Percentiles rank a stretch among this genome's conserved stretches.
These are phyloP conservation scores for Isaurus tuberculatus DNA, from an alignment of 92 coral and sea anemone species.

Conservation along the genomic window DNA sequence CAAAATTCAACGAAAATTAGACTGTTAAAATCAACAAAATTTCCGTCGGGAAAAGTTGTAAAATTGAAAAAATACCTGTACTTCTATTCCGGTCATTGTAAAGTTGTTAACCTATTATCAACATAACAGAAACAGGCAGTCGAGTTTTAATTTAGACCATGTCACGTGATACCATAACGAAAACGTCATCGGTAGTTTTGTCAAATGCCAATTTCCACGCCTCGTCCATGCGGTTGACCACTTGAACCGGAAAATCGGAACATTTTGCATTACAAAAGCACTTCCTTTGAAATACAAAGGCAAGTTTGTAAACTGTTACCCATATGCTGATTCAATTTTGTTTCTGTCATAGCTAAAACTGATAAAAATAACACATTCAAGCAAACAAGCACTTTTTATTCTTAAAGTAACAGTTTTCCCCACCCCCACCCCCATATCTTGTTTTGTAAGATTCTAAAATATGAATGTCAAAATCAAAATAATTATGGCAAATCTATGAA, in stretches of 20 bases:
- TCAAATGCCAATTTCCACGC: slow-evolving; percentile 51
- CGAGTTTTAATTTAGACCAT: slow-evolving; percentile 78
- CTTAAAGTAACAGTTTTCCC: not conserved
- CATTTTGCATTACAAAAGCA: slow-evolving; percentile 39
- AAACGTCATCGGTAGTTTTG: slow-evolving; percentile 80
- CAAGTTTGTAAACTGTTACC: slow-evolving; percentile 19
- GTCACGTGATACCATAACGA: slow-evolving; percentile 80
- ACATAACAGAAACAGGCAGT: slow-evolving; percentile 91
- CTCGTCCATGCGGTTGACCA: slow-evolving; percentile 51
- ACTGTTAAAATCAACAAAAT: slow-evolving; percentile 59
- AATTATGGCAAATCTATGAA: slow-evolving; percentile 8
- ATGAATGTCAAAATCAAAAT: slow-evolving; percentile 15
- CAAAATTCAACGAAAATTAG: slow-evolving; percentile 72
- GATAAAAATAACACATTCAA: not conserved
- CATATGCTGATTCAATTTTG: not conserved
- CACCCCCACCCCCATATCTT: slow-evolving; percentile 48
- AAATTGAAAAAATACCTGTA: slow-evolving; percentile 97
- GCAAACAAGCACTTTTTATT: not conserved
- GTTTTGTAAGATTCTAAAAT: not conserved
- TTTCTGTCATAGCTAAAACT: not conserved
- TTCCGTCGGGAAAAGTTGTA: slow-evolving; percentile 51
- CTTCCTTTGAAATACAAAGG: slow-evolving; percentile 20
- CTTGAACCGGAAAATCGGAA: slow-evolving; percentile 48
- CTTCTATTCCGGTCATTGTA: slow-evolving; percentile 95
- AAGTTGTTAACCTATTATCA: slow-evolving; percentile 87